A percentile compares a stretch with the other conserved stretches of the same genome.
Conservation (phyloP, 1,140 invertebrate genomes). For the Panagrolaimus sp. region DNA sequence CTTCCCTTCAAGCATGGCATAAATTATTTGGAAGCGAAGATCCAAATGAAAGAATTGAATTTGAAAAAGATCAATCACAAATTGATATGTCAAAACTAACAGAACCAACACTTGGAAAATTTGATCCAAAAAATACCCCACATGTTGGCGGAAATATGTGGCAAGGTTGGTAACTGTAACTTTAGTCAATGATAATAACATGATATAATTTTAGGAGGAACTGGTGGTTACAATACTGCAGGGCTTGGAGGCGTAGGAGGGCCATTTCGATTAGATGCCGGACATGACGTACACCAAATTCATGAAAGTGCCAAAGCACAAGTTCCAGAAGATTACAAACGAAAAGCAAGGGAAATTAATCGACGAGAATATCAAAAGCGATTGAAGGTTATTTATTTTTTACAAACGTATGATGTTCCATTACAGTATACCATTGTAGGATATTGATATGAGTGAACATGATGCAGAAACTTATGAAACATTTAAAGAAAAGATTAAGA, state of each 20-base stretch:
- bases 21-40: constrained; percentile 30
- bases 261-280: constrained; percentile 80
- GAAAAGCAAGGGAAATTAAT: constrained; percentile 85
- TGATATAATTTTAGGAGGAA: constrained; percentile 68
- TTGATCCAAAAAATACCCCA: constrained; percentile 67
- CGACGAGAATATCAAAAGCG: constrained; percentile 78
- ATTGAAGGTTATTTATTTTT: constrained; percentile 35
- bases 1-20: constrained; percentile 27
- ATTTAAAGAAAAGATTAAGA: constrained; percentile 73
- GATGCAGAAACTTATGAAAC: constrained; percentile 80
- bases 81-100: constrained; percentile 67
- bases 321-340: constrained; percentile 75
- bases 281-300: constrained; percentile 82
- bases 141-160: constrained; percentile 93
- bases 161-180: constrained; percentile 66
- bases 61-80: constrained; percentile 66
- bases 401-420: constrained; percentile 21
- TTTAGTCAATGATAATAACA: not conserved
- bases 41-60: constrained; percentile 39
- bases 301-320: constrained; percentile 82
- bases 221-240: constrained; percentile 67
- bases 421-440: constrained; percentile 65
- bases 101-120: constrained; percentile 82
- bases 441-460: constrained; percentile 90
- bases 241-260: constrained; percentile 86